phyloP scores from a whole-genome alignment of 2,113 vertebrate genomes.

The Corydoras sp. region DNA sequence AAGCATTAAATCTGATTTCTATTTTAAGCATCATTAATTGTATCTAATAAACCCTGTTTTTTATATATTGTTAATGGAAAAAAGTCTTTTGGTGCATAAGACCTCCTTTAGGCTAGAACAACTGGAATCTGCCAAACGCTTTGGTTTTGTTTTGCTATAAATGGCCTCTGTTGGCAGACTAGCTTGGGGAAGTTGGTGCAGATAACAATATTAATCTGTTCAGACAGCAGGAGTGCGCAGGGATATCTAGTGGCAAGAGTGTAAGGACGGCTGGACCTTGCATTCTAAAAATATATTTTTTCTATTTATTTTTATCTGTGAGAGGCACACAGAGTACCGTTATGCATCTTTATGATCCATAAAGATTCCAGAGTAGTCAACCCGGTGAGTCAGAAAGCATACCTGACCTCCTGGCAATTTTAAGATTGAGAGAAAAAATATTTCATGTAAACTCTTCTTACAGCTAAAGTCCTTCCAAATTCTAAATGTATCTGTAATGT shows the following conservation, averaged over 20 bases:
- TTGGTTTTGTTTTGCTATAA: constrained; percentile 24
- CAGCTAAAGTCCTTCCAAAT: no score
- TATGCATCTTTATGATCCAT: constrained; percentile 1
- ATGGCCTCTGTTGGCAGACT: constrained; percentile 17
- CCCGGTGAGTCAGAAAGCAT: constrained; percentile 5
- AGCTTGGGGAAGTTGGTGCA: constrained; percentile 38
- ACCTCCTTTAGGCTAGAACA: no score
- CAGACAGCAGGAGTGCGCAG: constrained; percentile 40
- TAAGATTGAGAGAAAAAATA: no score
- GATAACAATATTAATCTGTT: constrained; percentile 48
- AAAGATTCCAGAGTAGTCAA: constrained; percentile 13
- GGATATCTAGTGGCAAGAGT: constrained; percentile 43
- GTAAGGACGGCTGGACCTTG: constrained; percentile 45
- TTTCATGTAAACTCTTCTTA: no score
- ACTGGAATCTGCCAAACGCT: constrained; percentile 2
- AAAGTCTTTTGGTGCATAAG: no score
- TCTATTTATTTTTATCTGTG: constrained; percentile 25
- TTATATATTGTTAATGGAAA: no score
- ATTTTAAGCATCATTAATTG: no score
- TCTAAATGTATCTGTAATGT: no score
- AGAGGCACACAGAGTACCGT: background rate
- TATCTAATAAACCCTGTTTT: no score
- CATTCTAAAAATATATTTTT: constrained; percentile 28
- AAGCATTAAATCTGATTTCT: no score
- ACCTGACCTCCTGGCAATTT: constrained; percentile 12